These are phyloP conservation scores for Cyclina sinensis DNA, from an alignment of 1,140 invertebrate species.

Conservation along the genomic window DNA sequence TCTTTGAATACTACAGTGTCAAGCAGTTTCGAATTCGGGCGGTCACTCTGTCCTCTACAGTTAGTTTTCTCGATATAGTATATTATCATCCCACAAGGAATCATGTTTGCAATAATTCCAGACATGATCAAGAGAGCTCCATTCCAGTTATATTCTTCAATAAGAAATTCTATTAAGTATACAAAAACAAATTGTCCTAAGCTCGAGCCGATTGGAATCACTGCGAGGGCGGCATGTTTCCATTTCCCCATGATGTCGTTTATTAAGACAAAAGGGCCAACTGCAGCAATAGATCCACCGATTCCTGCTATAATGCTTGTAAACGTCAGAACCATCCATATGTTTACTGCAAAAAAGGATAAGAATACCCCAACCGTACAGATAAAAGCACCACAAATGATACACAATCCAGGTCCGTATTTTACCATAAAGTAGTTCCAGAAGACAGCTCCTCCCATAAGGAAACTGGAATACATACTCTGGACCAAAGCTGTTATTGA, in stretches of 20 bases:
- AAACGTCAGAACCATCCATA: not conserved
- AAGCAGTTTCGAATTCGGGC: not conserved
- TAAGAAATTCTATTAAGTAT: not conserved
- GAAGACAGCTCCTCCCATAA: not conserved
- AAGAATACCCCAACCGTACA: not conserved
- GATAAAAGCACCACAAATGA: not conserved
- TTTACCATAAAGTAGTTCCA: not conserved
- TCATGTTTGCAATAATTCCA: not conserved
- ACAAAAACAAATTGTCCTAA: not conserved
- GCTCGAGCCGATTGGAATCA: not conserved
- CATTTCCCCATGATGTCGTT: not conserved
- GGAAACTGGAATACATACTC: not conserved
- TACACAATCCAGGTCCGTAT: not conserved
- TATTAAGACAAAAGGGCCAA: not conserved
- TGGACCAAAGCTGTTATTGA: not conserved
- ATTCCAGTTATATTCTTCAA: slow-evolving; percentile 4
- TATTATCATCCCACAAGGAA: not conserved
- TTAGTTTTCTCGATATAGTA: not conserved
- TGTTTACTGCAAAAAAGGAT: not conserved
- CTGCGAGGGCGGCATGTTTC: not conserved
- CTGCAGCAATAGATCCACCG: not conserved
- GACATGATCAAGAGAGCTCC: slow-evolving; percentile 17
- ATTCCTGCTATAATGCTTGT: not conserved
- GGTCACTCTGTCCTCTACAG: not conserved
- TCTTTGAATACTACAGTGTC: not conserved